Conservation (phyloP, 2,888 invertebrate genomes). For the Drosophila kambysellisi region DNA sequence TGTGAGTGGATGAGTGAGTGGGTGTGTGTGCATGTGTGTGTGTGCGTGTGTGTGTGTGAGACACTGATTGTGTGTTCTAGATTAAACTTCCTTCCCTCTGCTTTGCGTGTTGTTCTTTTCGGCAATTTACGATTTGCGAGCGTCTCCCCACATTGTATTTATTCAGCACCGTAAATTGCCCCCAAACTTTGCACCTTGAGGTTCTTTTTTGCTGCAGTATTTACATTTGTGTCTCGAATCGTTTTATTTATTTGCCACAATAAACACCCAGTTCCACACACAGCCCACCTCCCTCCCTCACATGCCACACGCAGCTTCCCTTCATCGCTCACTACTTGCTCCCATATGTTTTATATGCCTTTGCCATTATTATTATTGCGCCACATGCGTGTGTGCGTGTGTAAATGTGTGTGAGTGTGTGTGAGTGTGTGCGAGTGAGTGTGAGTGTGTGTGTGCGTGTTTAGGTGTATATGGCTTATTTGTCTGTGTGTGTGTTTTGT, state of each 20-base stretch:
- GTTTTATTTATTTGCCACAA: slow-evolving; percentile 71
- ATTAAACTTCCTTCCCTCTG: slow-evolving; percentile 44
- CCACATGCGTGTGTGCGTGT: slow-evolving; percentile 20
- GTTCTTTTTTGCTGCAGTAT: slow-evolving; percentile 39
- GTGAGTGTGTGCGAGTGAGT: slow-evolving; percentile 14
- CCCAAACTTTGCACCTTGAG: slow-evolving; percentile 54
- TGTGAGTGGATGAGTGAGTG: not conserved
- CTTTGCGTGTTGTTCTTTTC: slow-evolving; percentile 35
- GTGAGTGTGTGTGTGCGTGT: slow-evolving; percentile 13
- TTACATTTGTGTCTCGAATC: slow-evolving; percentile 68
- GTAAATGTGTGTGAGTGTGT: slow-evolving; percentile 24
- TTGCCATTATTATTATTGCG: slow-evolving; percentile 62
- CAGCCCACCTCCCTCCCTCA: too few species aligned
- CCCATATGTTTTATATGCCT: slow-evolving; percentile 63
- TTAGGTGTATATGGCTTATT: slow-evolving; percentile 22
- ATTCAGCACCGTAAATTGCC: slow-evolving; percentile 16
- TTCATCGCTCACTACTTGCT: slow-evolving; percentile 1
- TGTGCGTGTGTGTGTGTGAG: slow-evolving; percentile 3
- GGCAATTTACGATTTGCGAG: slow-evolving; percentile 71
- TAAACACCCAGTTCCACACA: slow-evolving; percentile 31
- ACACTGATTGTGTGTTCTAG: slow-evolving; percentile 23
- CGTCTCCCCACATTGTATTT: not conserved
- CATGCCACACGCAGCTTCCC: not conserved
- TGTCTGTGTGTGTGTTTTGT: slow-evolving; percentile 34
- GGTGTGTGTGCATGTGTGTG: slow-evolving; percentile 4